Evolutionary conservation across 1,140 invertebrate species (phyloP).

Genomic region (Calycopis cecrops): DNA sequence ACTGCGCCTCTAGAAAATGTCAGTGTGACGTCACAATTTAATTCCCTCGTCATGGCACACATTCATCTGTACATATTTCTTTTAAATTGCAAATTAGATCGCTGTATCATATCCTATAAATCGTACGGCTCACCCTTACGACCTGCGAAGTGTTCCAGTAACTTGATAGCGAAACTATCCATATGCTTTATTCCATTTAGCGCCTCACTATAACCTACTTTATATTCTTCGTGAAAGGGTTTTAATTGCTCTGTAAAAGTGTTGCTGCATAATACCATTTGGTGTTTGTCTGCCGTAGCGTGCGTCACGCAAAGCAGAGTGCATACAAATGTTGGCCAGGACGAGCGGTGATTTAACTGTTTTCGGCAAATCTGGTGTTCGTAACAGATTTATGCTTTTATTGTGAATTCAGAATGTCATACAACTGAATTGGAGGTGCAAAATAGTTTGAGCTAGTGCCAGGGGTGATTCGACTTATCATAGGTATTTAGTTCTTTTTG

Average conservation of each 20-base stretch:
- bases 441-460: too few relatives aligned
- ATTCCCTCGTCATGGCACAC: too few relatives aligned
- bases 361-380: background rate
- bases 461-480: too few relatives aligned
- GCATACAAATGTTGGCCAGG: conserved; percentile 49
- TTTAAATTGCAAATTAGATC: conserved; percentile 9
- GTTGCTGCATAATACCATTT: conserved; percentile 16
- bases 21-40: too few relatives aligned
- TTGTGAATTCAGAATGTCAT: too few relatives aligned
- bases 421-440: too few relatives aligned
- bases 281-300: conserved; percentile 29
- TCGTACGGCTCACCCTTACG: conserved; percentile 4
- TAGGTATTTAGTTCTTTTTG: too few relatives aligned
- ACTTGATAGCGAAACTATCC: conserved; percentile 36
- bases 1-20: too few relatives aligned
- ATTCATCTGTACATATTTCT: background rate
- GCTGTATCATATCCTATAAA: conserved; percentile 7
- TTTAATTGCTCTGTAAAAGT: conserved; percentile 4
- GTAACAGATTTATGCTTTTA: background rate
- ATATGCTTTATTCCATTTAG: conserved; percentile 16
- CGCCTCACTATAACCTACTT: conserved; percentile 15
- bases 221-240: conserved; percentile 7
- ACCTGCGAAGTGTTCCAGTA: conserved; percentile 38
- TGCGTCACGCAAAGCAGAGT: conserved; percentile 47
- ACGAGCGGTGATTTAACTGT: conserved; percentile 19